A percentile compares a stretch with the other conserved stretches of the same genome.
Conservation (phyloP, 2,797 vertebrate species). For the Acipenser ruthenus region DNA sequence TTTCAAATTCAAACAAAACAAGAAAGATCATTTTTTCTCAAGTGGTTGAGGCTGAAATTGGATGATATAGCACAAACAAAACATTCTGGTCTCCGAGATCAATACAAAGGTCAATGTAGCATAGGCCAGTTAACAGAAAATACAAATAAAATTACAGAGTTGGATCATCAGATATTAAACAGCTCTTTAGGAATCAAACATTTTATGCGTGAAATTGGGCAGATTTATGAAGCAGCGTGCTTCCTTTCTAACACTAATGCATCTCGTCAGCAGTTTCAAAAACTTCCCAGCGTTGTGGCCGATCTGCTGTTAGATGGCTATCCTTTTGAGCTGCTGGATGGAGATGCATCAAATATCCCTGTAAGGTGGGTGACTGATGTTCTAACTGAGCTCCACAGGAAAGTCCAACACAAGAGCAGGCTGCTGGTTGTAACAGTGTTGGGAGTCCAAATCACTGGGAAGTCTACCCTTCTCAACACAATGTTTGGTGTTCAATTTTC, state of each 20-base stretch:
- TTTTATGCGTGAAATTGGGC: conserved; percentile 32
- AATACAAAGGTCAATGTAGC: conserved; percentile 21
- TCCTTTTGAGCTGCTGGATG: conserved; percentile 53
- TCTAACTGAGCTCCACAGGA: no score
- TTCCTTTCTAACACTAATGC: neutral
- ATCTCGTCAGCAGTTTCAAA: conserved; percentile 23
- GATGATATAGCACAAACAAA: neutral
- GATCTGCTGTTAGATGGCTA: conserved; percentile 49
- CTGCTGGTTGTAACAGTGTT: no score
- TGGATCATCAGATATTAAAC: conserved; percentile 31
- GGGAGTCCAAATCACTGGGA: no score
- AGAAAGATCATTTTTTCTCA: no score
- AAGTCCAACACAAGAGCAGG: no score
- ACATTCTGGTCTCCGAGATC: conserved; percentile 26
- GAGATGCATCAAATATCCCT: conserved; percentile 47
- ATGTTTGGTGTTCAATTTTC: conserved; percentile 59
- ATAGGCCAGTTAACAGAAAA: neutral
- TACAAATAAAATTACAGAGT: conserved; percentile 16
- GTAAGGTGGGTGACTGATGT: conserved; percentile 48
- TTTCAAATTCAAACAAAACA: no score
- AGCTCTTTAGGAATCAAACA: conserved; percentile 25
- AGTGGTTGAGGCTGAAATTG: no score
- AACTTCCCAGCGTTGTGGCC: conserved; percentile 38
- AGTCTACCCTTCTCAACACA: no score
- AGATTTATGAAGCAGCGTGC: conserved; percentile 37